These are phyloP conservation scores for Heterochromis multidens DNA, from an alignment of 2,113 vertebrate genomes.

Conservation along the genomic window DNA sequence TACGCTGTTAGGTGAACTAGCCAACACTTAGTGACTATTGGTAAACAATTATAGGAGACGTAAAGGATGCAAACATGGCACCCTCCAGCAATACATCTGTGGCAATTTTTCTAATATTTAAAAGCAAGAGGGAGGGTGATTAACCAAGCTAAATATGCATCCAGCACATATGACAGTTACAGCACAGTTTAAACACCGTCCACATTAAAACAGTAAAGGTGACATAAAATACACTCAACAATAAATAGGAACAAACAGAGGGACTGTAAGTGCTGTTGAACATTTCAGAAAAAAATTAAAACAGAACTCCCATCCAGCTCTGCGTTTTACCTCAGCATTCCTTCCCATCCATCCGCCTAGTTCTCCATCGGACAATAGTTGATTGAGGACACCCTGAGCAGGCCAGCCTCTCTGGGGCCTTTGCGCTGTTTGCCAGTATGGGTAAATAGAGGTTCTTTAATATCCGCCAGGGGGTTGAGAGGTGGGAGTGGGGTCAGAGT, in stretches of 20 bases:
- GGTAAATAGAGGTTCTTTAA: constrained; percentile 67
- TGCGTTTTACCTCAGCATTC: constrained; percentile 38
- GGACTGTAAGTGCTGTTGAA: not conserved
- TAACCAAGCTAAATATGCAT: too few species aligned
- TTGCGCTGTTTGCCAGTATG: constrained; percentile 56
- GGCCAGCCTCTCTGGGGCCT: constrained; percentile 40
- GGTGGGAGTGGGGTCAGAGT: constrained; percentile 52
- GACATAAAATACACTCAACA: not conserved
- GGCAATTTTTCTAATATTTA: too few species aligned
- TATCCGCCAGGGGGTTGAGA: constrained; percentile 53
- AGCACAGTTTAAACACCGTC: not conserved
- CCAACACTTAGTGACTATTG: too few species aligned
- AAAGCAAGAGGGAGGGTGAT: too few species aligned
- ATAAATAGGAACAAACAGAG: not conserved
- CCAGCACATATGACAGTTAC: too few species aligned
- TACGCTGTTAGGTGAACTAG: too few species aligned
- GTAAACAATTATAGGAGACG: too few species aligned
- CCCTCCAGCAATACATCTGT: too few species aligned
- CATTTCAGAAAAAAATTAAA: not conserved
- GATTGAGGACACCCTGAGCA: constrained; percentile 43
- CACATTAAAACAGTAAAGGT: not conserved
- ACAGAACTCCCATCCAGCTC: not conserved
- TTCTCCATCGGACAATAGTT: constrained; percentile 45
- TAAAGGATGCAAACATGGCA: too few species aligned
- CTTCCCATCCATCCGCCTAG: constrained; percentile 1